Evolutionary conservation across 2,888 invertebrate species (phyloP), one percentile per base, ranked within the genome.

Genomic region (Tinea semifulvella): DNA sequence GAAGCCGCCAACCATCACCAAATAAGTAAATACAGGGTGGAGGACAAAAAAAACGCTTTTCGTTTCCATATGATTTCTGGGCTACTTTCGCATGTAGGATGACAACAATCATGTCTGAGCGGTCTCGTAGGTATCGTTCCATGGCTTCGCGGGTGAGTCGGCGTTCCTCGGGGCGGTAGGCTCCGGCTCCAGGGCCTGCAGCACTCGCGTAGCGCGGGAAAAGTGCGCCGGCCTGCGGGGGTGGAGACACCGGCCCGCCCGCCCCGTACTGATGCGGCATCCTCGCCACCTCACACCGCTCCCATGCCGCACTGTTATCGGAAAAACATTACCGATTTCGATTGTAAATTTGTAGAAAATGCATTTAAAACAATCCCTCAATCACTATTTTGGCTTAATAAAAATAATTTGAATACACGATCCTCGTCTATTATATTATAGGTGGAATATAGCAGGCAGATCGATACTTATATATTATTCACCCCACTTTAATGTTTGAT

Each of bases 61-160:
- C 99, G 70, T 98, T 99, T 52, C 99, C 99, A 66, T 99, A 99
- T 0, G 98, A 98, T 67, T 99, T 99, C 74, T 99, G 99, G 22
- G 99, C 99, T 42, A 99, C 99, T 85, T 99, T 99, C 40, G 99
- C 99, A 76, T 99, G 99, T 46, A 98, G 84, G 57, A 99, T 98
- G 43, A 98, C 96, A 47, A 99, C 91, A 16, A 95, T 90, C 93
- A 96, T 96, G 69, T 96, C 96, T 56, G 93, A 92, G 56, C 96
- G 86, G 65, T 97, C 96, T 46, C 94, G 86, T 57, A 99, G 85
- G 70, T 99, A 99, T 46, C 94, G 89, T 68, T 95, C 94, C 99
- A 99, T 99, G 27, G 95, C 93, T 57, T 96, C 96, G 48, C 94
- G 84, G 19, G 92, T 93, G 53, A 94, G 84, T 48, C 91, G 83